These are phyloP conservation scores for Dasysyrphus albostriatus DNA, from an alignment of 2,888 invertebrate species.

Conservation along the genomic window DNA sequence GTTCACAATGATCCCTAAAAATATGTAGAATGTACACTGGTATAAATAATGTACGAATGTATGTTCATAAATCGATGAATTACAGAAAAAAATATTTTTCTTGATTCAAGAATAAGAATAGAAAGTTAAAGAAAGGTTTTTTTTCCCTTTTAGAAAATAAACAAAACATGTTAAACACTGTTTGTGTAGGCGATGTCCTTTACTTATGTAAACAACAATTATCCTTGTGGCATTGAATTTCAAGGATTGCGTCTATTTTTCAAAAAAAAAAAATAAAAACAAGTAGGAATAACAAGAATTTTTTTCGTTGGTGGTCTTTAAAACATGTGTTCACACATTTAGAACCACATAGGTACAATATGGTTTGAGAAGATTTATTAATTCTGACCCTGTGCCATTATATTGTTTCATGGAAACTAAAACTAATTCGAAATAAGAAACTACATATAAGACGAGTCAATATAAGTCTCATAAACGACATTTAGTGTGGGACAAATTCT, in stretches of 20 bases:
- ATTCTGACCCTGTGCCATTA: slow-evolving; percentile 44
- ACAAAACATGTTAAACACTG: slow-evolving; percentile 59
- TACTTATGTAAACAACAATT: slow-evolving; percentile 75
- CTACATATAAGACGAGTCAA: too few relatives aligned
- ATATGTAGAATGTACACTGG: background rate
- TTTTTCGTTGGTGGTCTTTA: slow-evolving; percentile 59
- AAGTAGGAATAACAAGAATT: background rate
- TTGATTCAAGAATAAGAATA: background rate
- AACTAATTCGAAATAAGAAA: background rate
- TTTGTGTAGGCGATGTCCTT: slow-evolving; percentile 71
- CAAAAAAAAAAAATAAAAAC: slow-evolving; percentile 8
- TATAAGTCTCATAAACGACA: too few relatives aligned
- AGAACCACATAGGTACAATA: slow-evolving; percentile 35
- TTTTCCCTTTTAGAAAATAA: slow-evolving; percentile 36
- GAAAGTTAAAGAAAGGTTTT: slow-evolving; percentile 32
- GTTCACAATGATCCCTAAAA: background rate
- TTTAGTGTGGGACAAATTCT: too few relatives aligned
- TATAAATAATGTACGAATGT: too few relatives aligned
- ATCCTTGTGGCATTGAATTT: slow-evolving; percentile 72
- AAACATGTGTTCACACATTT: slow-evolving; percentile 74
- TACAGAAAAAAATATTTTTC: background rate
- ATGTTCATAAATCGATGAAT: background rate
- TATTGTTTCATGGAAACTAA: background rate
- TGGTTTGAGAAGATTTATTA: slow-evolving; percentile 53
- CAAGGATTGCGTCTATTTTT: slow-evolving; percentile 45